phyloP scores from a whole-genome alignment of 2,888 invertebrate genomes.

The Clanis bilineata region DNA sequence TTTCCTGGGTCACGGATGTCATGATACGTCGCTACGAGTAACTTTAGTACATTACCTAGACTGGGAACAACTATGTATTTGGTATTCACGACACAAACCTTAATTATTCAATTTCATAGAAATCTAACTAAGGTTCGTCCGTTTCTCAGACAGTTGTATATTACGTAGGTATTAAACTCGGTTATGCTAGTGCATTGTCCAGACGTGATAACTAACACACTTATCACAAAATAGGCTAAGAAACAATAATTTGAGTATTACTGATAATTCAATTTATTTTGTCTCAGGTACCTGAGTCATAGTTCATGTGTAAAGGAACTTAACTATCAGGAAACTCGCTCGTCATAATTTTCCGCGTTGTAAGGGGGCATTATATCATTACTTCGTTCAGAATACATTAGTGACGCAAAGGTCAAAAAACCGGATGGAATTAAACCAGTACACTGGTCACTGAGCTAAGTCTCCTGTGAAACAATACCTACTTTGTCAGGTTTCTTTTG shows the following conservation, averaged over 20 bases:
- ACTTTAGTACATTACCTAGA: too few relatives aligned
- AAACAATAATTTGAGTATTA: background rate
- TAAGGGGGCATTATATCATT: conserved; percentile 9
- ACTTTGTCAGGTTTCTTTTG: conserved; percentile 1
- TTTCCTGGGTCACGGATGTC: too few relatives aligned
- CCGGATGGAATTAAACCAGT: conserved; percentile 12
- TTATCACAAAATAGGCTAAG: background rate
- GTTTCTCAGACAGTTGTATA: too few relatives aligned
- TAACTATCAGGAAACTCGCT: conserved; percentile 3
- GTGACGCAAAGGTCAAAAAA: conserved; percentile 13
- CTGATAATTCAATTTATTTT: background rate
- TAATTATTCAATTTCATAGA: too few relatives aligned
- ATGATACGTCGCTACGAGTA: too few relatives aligned
- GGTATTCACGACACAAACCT: too few relatives aligned
- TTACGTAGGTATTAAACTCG: background rate
- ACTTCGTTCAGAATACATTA: conserved; percentile 1
- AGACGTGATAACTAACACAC: background rate
- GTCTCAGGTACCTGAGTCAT: background rate
- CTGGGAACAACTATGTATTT: too few relatives aligned
- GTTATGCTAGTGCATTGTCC: background rate
- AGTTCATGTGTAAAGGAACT: background rate
- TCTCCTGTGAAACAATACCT: conserved; percentile 9
- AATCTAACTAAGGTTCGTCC: too few relatives aligned
- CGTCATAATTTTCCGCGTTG: conserved; percentile 8
- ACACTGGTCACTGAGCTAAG: background rate